Conservation (phyloP, 2,797 vertebrate species). For the Cynopterus sphinx region DNA sequence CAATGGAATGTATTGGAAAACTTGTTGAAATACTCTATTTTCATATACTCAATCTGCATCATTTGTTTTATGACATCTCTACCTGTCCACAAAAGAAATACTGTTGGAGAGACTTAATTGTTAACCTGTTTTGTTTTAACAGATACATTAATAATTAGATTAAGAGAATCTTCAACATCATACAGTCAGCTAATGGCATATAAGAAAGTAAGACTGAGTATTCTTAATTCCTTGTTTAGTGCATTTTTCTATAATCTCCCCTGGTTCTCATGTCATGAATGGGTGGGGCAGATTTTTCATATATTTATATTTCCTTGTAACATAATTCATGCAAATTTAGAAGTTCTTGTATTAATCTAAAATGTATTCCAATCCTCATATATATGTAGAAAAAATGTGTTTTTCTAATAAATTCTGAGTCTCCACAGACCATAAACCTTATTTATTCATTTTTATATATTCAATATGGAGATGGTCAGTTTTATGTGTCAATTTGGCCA, state of each 20-base stretch:
- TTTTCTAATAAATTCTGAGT: neutral
- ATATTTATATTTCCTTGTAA: neutral
- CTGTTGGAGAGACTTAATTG: neutral
- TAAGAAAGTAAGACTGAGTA: neutral
- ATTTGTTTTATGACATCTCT: neutral
- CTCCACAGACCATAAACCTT: neutral
- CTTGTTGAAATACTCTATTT: slow-evolving; percentile 2
- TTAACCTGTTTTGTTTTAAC: slow-evolving; percentile 59
- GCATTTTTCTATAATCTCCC: neutral
- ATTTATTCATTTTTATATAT: neutral
- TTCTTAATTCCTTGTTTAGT: neutral
- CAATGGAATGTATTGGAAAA: neutral
- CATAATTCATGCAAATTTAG: neutral
- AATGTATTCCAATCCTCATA: neutral
- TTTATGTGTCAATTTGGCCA: neutral
- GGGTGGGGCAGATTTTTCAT: neutral
- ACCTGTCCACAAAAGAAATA: neutral
- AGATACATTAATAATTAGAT: slow-evolving; percentile 45
- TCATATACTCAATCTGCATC: neutral
- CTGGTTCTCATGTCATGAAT: neutral
- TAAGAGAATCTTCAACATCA: slow-evolving; percentile 45
- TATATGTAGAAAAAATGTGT: neutral
- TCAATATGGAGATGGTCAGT: neutral
- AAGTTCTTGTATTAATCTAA: neutral
- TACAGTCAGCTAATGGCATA: neutral